phyloP scores from a whole-genome alignment of 2,888 invertebrate genomes.

The Cephus runcator region DNA sequence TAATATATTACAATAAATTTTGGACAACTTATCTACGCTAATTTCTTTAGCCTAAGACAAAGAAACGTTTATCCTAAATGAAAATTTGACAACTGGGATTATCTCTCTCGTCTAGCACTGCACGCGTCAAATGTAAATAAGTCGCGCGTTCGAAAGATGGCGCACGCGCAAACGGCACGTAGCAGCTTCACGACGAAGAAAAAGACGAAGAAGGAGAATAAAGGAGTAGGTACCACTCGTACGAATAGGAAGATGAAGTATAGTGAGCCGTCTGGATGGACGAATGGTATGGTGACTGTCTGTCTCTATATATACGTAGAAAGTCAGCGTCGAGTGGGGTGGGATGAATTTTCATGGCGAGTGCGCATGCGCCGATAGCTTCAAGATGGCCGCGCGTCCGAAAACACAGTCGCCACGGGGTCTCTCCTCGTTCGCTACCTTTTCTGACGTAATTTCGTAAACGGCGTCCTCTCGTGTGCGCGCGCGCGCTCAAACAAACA shows the following conservation, averaged over 20 bases:
- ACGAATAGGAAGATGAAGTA: not conserved
- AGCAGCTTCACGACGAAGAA: not conserved
- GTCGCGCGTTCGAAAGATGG: not conserved
- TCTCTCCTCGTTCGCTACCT: slow-evolving; percentile 27
- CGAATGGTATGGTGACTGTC: not conserved
- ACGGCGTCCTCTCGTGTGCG: slow-evolving; percentile 25
- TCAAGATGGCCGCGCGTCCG: not conserved
- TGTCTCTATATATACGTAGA: not conserved
- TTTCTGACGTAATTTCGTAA: slow-evolving; percentile 23
- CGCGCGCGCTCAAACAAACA: not conserved
- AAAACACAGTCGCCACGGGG: not conserved
- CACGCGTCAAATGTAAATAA: not conserved
- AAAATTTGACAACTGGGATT: slow-evolving; percentile 5
- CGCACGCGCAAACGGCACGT: not conserved
- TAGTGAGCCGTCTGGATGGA: not conserved
- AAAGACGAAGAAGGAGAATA: not conserved
- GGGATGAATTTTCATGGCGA: not conserved
- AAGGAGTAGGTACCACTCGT: not conserved
- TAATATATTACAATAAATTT: slow-evolving; percentile 33
- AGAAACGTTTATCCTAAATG: slow-evolving; percentile 7
- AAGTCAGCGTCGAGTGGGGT: not conserved
- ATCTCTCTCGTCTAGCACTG: not conserved
- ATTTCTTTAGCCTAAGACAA: slow-evolving; percentile 21
- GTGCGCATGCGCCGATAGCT: not conserved
- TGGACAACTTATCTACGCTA: slow-evolving; percentile 19